phyloP scores from a whole-genome alignment of 2,888 invertebrate species.

The Diaphora mendica region DNA sequence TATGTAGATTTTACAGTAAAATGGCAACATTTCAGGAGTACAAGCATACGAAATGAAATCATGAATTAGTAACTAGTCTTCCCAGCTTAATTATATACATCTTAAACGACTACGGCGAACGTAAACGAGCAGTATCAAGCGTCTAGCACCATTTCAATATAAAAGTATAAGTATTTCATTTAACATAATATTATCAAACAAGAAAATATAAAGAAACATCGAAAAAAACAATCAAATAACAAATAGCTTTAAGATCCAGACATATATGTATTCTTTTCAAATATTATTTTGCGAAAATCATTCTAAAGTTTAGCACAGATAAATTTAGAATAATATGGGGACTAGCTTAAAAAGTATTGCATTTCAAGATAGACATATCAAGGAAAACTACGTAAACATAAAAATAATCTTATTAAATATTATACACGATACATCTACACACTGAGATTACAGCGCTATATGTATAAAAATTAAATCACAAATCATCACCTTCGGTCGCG shows the following conservation, averaged over 20 bases:
- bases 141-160: conserved; percentile 86
- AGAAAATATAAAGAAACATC: conserved; percentile 70
- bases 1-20: conserved; percentile 52
- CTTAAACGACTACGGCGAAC: conserved; percentile 71
- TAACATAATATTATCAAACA: conserved; percentile 83
- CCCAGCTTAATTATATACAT: conserved; percentile 70
- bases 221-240: conserved; percentile 72
- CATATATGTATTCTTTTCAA: conserved; percentile 32
- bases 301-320: conserved; percentile 64
- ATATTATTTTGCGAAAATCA: conserved; percentile 52
- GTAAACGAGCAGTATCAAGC: conserved; percentile 76
- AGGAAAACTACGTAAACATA: conserved; percentile 65
- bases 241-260: conserved; percentile 61
- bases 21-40: conserved; percentile 74
- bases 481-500: conserved; percentile 64
- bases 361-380: conserved; percentile 67
- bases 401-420: conserved; percentile 60
- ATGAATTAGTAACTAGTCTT: conserved; percentile 50
- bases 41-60: conserved; percentile 61
- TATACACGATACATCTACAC: conserved; percentile 75
- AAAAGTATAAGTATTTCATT: conserved; percentile 74
- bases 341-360: conserved; percentile 82
- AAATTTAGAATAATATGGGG: conserved; percentile 76
- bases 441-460: conserved; percentile 77
- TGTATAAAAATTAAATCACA: conserved; percentile 80